Base-by-base conservation (phyloP, 2,797 vertebrate genomes). In the Gorsachius magnificus region DNA sequence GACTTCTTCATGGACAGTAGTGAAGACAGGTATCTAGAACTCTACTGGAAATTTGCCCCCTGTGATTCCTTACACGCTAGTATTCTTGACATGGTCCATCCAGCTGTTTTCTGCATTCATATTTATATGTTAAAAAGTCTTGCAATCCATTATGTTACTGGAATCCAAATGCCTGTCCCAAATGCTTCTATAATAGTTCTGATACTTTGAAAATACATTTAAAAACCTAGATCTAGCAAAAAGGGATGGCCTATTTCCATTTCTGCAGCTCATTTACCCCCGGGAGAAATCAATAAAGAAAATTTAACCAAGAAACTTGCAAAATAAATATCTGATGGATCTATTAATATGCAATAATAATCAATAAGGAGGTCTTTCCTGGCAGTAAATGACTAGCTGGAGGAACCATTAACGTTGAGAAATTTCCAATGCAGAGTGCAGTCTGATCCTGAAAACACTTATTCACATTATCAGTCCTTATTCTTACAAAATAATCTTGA, bases 311-410 rank as follows among this genome's bases (percentile, higher is more conserved):
- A 66, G 35, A 69, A 91, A 76, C n/a, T 63, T 91, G 35, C 38
- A 74, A 95, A 96, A 90, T n/a, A 91, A 82, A 54, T 79, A 93
- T 53, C 38, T 60, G 58, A 94, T 66, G 79, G 60, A 89, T 41
- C 16, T 58, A 95, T 95, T 95, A 94, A 86, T 91, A 90, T 6
- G 26, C 25, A 93, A 70, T 63, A 76, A 70, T 84, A 81, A 95
- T 90, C 91, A 94, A 86, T 90, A 90, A 87, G 74, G 15, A 82
- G 4, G 9, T 14, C 5, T 86, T 93, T 94, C 43, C 77, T 89
- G 38, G 56, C 46, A 90, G n/a, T 60, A 53, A 94, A 82, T 41
- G 6, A 45, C 80, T 87, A 82, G 22, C 58, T 94, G 66, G 66
- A 91, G 15, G 63, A 96, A 66, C 14, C 41, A 88, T 84, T 90